A percentile compares a stretch with the other conserved stretches of the same genome.
Conservation (phyloP, 2,888 invertebrate species). For the Spodoptera exigua region DNA sequence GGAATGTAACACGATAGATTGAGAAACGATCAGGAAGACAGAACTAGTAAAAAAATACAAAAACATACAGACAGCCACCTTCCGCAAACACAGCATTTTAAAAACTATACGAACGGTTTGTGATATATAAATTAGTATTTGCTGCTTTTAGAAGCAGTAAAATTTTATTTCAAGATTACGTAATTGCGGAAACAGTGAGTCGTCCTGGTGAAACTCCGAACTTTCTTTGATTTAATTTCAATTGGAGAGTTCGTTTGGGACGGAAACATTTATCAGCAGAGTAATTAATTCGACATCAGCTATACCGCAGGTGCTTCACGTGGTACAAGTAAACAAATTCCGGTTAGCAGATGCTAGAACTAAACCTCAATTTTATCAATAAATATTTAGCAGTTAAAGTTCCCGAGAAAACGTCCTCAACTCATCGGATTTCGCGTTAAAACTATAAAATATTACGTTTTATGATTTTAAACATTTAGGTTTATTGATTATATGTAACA, state of each 20-base stretch:
- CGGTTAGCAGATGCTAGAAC: constrained; percentile 58
- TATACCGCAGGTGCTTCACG: constrained; percentile 46
- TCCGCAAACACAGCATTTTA: background rate
- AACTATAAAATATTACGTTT: constrained; percentile 54
- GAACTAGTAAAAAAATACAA: constrained; percentile 5
- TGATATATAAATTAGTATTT: too few species aligned
- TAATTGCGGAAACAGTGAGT: constrained; percentile 22
- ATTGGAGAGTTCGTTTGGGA: constrained; percentile 24
- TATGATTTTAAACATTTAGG: constrained; percentile 60
- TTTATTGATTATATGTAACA: constrained; percentile 57
- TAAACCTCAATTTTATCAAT: constrained; percentile 61
- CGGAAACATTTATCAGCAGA: constrained; percentile 50
- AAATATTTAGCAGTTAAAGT: constrained; percentile 58
- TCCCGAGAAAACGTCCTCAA: constrained; percentile 54
- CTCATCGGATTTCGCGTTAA: constrained; percentile 48
- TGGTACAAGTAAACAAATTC: constrained; percentile 46
- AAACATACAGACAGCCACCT: constrained; percentile 4
- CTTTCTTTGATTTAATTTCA: constrained; percentile 37
- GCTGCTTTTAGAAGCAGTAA: constrained; percentile 6
- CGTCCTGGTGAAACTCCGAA: constrained; percentile 30
- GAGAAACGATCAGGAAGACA: constrained; percentile 2
- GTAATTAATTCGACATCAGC: constrained; percentile 52
- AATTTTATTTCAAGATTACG: constrained; percentile 13
- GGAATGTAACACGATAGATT: constrained; percentile 22
- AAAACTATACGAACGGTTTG: background rate